A percentile compares a stretch with the other conserved stretches of the same genome.
phyloP scores from a whole-genome alignment of 2,113 vertebrate species.

The Hippocampus guttulatus region DNA sequence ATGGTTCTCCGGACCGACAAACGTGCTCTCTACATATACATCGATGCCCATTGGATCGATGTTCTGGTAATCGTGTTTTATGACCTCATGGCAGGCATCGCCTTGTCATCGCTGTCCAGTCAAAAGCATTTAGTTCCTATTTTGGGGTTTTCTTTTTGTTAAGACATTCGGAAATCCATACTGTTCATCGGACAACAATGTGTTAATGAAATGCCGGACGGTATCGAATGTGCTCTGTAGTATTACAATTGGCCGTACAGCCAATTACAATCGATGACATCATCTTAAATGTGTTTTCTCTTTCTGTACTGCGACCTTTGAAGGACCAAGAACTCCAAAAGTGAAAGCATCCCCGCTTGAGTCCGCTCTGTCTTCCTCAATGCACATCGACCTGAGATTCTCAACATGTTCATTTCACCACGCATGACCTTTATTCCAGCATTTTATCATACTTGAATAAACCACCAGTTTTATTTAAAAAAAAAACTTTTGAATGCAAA shows the following conservation, averaged over 20 bases:
- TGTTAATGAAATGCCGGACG: background rate
- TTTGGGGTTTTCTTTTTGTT: background rate
- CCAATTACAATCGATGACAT: background rate
- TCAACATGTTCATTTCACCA: background rate
- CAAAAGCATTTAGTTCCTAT: background rate
- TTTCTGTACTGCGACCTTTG: background rate
- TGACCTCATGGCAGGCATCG: background rate
- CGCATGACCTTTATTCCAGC: background rate
- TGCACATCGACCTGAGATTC: background rate
- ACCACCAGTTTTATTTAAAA: background rate
- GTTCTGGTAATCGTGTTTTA: conserved; percentile 39
- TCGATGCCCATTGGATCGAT: conserved; percentile 54
- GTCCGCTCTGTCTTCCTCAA: background rate
- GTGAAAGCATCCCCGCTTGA: background rate
- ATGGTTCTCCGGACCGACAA: conserved; percentile 58
- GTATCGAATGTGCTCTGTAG: no score
- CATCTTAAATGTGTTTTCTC: background rate
- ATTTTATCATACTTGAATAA: background rate
- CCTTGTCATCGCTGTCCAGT: background rate
- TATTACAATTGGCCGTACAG: background rate
- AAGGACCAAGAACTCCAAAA: background rate
- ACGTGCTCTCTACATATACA: conserved; percentile 47
- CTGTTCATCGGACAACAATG: background rate
- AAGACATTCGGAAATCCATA: background rate
- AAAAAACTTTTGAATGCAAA: background rate